Evolutionary conservation across 2,113 vertebrate genomes (phyloP).

Genomic region (Corvus cornix): DNA sequence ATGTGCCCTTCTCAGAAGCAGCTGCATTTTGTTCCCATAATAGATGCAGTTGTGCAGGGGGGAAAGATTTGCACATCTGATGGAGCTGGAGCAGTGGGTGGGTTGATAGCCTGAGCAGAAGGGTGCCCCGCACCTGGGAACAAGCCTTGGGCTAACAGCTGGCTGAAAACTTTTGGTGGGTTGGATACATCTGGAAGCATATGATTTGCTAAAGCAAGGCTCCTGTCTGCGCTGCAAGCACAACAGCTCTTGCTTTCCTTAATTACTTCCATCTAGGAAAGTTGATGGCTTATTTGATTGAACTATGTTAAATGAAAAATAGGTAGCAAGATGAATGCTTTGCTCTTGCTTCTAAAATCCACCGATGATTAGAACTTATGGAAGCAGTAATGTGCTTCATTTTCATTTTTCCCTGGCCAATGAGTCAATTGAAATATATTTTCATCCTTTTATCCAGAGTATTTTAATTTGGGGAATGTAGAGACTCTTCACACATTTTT

Average conservation of each 20-base stretch:
- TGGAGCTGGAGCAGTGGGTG: neutral
- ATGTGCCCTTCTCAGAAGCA: neutral
- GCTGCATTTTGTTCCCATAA: neutral
- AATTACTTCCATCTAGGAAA: neutral
- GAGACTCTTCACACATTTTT: fast-evolving
- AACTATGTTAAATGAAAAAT: neutral
- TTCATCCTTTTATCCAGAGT: neutral
- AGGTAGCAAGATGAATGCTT: neutral
- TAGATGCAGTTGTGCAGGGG: fast-evolving
- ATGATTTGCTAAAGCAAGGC: neutral
- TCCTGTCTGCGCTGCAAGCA: neutral
- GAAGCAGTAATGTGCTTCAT: neutral
- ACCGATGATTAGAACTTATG: neutral
- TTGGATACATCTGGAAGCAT: neutral
- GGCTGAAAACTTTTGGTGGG: neutral
- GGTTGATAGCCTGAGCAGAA: neutral
- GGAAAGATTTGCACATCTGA: neutral
- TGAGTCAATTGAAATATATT: neutral
- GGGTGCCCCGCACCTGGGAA: neutral
- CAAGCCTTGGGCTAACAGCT: neutral
- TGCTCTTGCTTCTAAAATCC: neutral
- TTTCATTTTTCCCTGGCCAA: neutral
- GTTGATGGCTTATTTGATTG: neutral
- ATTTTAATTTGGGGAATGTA: neutral
- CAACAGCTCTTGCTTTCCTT: neutral